Conservation (phyloP, 2,797 vertebrate species). For the Danio aesculapii region DNA sequence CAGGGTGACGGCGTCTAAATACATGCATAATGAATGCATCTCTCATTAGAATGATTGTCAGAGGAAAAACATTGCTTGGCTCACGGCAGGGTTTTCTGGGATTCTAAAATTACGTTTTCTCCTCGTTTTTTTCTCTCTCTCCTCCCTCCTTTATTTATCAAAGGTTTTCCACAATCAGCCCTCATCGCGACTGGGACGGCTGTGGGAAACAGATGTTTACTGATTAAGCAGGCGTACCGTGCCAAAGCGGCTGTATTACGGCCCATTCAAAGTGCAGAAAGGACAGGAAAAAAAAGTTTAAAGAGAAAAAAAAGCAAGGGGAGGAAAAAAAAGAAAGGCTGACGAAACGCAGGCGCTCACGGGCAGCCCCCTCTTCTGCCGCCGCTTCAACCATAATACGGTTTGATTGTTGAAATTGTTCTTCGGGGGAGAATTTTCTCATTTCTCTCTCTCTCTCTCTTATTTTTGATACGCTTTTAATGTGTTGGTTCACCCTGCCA, state of each 20-base stretch:
- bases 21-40: constrained; percentile 67
- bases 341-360: constrained; percentile 51
- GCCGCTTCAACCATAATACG: constrained; percentile 45
- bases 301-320: constrained; percentile 9
- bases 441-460: not conserved
- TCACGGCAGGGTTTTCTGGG: constrained; percentile 54
- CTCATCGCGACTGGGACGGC: constrained; percentile 59
- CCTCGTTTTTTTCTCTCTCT: constrained; percentile 15
- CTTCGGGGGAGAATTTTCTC: constrained; percentile 49
- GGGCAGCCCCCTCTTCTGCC: constrained; percentile 41
- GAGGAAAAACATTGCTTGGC: constrained; percentile 58
- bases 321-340: constrained; percentile 27
- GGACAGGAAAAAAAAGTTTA: constrained; percentile 52
- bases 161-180: constrained; percentile 64
- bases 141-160: constrained; percentile 63
- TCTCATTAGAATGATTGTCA: constrained; percentile 80
- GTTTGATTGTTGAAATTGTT: constrained; percentile 64
- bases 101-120: constrained; percentile 56
- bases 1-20: constrained; percentile 49
- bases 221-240: constrained; percentile 76
- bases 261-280: constrained; percentile 61
- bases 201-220: constrained; percentile 80
- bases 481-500: constrained; percentile 48
- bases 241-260: constrained; percentile 70
- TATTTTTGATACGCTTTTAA: constrained; percentile 40